phyloP scores from a whole-genome alignment of 2,888 invertebrate species.

The Pseudoips prasinana region DNA sequence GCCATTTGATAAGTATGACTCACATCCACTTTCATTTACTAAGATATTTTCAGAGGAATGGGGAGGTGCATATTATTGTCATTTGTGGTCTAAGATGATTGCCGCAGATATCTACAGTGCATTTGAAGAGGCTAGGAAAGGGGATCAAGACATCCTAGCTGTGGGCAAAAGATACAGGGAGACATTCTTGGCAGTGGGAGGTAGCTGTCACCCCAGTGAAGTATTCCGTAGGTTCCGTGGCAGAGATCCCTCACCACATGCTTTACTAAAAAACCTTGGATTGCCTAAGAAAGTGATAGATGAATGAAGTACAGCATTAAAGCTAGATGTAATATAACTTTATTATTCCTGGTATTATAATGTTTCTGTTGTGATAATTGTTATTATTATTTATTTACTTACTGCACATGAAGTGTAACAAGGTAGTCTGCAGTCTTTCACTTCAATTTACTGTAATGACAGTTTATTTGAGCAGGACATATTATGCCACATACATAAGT shows the following conservation, averaged over 20 bases:
- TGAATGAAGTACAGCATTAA: slow-evolving; percentile 42
- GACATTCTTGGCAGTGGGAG: slow-evolving; percentile 92
- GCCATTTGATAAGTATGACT: slow-evolving; percentile 89
- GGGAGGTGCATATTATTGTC: slow-evolving; percentile 93
- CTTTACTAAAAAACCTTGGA: slow-evolving; percentile 86
- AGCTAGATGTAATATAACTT: slow-evolving; percentile 42
- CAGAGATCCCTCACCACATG: slow-evolving; percentile 93
- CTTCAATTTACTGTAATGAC: too few species aligned
- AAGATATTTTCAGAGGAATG: slow-evolving; percentile 92
- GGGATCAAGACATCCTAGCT: slow-evolving; percentile 75
- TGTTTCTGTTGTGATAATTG: slow-evolving; percentile 34
- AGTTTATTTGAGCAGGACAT: too few species aligned
- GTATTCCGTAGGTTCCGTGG: slow-evolving; percentile 95
- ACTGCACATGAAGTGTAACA: not conserved
- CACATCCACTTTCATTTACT: slow-evolving; percentile 92
- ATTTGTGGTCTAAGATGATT: slow-evolving; percentile 93
- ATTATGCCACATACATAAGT: too few species aligned
- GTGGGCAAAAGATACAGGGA: slow-evolving; percentile 89
- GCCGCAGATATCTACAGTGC: slow-evolving; percentile 95
- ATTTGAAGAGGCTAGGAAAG: slow-evolving; percentile 86
- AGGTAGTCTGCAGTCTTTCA: too few species aligned
- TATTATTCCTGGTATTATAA: slow-evolving; percentile 53
- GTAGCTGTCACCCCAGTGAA: slow-evolving; percentile 90
- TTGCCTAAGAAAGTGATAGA: slow-evolving; percentile 64
- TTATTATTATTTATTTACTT: slow-evolving; percentile 10